A percentile compares a stretch with the other conserved stretches of the same genome.
phyloP scores from a whole-genome alignment of 2,113 vertebrate genomes.

The Suncus etruscus region DNA sequence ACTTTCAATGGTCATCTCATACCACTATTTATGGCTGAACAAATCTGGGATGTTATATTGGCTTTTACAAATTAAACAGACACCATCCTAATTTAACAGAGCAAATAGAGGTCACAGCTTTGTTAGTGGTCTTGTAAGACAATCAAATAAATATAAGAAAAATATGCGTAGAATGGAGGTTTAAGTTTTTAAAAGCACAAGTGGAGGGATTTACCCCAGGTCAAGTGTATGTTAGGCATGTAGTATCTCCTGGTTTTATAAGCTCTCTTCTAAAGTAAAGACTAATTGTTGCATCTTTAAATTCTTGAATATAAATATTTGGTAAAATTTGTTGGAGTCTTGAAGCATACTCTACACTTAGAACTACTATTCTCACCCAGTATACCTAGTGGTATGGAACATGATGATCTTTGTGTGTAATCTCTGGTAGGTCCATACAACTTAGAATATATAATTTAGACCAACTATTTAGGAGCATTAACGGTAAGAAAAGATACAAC shows the following conservation, averaged over 20 bases:
- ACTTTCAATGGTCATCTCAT: too few relatives aligned
- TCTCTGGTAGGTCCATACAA: background rate
- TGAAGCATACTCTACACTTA: background rate
- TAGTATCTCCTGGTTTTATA: background rate
- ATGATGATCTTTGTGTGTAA: background rate
- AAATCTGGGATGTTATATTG: too few relatives aligned
- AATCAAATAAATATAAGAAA: background rate
- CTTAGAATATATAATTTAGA: too few relatives aligned
- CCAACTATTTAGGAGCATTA: background rate
- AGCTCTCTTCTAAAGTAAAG: background rate
- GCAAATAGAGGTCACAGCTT: background rate
- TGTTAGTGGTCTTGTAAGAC: background rate
- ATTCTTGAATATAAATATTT: background rate
- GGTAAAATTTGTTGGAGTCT: background rate
- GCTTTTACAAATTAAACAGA: too few relatives aligned
- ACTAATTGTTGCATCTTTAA: background rate
- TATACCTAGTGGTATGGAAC: background rate
- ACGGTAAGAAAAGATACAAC: background rate
- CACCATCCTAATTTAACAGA: background rate
- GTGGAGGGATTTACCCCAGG: background rate
- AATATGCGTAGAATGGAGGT: background rate
- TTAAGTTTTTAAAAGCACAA: background rate
- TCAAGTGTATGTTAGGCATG: too few relatives aligned
- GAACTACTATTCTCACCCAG: background rate
- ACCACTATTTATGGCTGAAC: too few relatives aligned